Conservation (phyloP, 2,113 vertebrate genomes). For the Pedionomus torquatus region DNA sequence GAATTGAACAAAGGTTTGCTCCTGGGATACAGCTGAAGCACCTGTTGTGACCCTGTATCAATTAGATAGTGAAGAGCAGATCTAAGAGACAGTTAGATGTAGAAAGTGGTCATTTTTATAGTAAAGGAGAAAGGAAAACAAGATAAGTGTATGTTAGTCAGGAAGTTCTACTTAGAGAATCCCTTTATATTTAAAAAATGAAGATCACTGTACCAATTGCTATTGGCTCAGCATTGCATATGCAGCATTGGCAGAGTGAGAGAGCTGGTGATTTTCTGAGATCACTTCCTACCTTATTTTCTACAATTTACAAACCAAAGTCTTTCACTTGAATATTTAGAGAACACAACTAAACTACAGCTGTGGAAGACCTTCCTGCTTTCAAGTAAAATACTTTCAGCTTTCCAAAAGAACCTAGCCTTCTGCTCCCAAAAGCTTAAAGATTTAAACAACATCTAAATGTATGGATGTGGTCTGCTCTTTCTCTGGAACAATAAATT, state of each 20-base stretch:
- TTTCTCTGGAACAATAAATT: not conserved
- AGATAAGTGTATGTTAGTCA: not conserved
- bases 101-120: not conserved
- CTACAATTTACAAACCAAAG: not conserved
- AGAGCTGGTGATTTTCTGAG: not conserved
- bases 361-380: not conserved
- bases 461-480: not conserved
- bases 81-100: not conserved
- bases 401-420: not conserved
- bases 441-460: not conserved
- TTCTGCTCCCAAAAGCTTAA: not conserved
- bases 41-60: not conserved
- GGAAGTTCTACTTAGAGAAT: not conserved
- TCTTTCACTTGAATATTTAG: not conserved
- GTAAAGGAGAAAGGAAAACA: not conserved
- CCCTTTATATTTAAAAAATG: not conserved
- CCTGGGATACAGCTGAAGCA: not conserved
- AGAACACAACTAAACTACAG: not conserved
- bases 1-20: not conserved
- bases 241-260: not conserved
- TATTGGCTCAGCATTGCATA: not conserved
- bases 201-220: not conserved
- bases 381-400: not conserved
- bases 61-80: not conserved
- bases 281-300: not conserved